Evolutionary conservation across 2,797 vertebrate species (phyloP), one percentile per base, ranked within the genome.

Genomic region (Phrynocephalus guinanensis): DNA sequence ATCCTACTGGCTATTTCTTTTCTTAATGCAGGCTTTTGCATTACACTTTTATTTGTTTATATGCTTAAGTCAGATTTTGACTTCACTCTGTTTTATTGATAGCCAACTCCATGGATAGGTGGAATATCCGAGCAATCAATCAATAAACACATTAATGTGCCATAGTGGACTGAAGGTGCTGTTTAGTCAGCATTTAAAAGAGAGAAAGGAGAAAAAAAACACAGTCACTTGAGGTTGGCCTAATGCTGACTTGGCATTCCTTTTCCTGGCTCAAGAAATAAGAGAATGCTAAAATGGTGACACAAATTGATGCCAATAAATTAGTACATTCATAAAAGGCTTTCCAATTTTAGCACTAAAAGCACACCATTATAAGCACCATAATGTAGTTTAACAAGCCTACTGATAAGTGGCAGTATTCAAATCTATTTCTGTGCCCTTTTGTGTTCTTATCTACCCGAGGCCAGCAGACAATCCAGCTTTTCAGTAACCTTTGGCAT

Each of bases 401-500:
- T 24, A 15, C 86, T 93, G 96, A 94, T 96, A 96, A 96, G 95
- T 95, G 95, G 87, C 87, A 91, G 92, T 90, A 96, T 96, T 97
- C 94, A 97, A 96, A 97, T 94, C 91, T 88, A 3, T 95, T 94
- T 88, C 94, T 92, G 89, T 95, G 95, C 90, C 95, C 96, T 93
- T 96, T 97, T 97, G 95, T 97, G 92, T 95, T 96, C 96, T 97
- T 97, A 97, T 96, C 97, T 96, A 95, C 89, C 75, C 91, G 3
- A 13, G 94, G 93, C 95, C 96, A 96, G 96, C 91, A 95, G 93
- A 96, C 95, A 96, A 94, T 92, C 93, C 94, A 83, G 95, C 94
- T 95, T 96, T 96, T 96, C 96, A 96, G 93, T 96, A 95, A 96
- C 96, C 97, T 97, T 94, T 97, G 96, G 95, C 96, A 94, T 85